A percentile compares a stretch with the other conserved stretches of the same genome.
Conservation (phyloP, 2,888 invertebrate species). For the Campopleginae sp. region DNA sequence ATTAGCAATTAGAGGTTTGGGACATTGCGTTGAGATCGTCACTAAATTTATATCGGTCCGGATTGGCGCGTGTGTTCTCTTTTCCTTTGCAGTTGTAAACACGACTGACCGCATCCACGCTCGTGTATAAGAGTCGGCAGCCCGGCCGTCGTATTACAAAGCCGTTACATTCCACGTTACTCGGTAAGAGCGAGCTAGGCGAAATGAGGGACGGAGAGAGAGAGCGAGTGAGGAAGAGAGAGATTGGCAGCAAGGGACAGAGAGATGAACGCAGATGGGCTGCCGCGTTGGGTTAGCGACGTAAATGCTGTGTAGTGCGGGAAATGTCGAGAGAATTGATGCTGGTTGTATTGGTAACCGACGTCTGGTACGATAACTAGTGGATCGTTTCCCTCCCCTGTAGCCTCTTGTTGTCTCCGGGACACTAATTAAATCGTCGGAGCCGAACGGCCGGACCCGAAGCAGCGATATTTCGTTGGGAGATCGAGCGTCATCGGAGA, state of each 20-base stretch:
- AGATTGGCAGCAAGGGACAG: slow-evolving; percentile 32
- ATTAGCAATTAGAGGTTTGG: background rate
- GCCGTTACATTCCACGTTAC: slow-evolving; percentile 68
- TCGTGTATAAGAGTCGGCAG: slow-evolving; percentile 60
- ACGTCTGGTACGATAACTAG: slow-evolving; percentile 53
- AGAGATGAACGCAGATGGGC: slow-evolving; percentile 34
- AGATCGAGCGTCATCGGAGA: slow-evolving; percentile 47
- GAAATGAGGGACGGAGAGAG: background rate
- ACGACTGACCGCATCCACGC: slow-evolving; percentile 45
- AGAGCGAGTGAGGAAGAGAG: slow-evolving; percentile 13
- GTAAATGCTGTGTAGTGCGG: slow-evolving; percentile 55
- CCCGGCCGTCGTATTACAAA: slow-evolving; percentile 60
- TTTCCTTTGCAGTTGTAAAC: slow-evolving; percentile 22
- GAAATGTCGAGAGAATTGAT: slow-evolving; percentile 62
- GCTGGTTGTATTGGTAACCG: slow-evolving; percentile 58
- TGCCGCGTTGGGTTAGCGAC: slow-evolving; percentile 45
- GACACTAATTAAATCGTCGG: slow-evolving; percentile 68
- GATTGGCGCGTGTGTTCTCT: slow-evolving; percentile 26
- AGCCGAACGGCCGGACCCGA: slow-evolving; percentile 60
- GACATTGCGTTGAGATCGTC: slow-evolving; percentile 3
- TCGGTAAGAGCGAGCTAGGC: slow-evolving; percentile 43
- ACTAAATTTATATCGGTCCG: slow-evolving; percentile 27
- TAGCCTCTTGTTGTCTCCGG: slow-evolving; percentile 37
- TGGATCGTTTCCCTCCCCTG: slow-evolving; percentile 1
- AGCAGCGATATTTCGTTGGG: background rate